Conservation (phyloP, 2,113 vertebrate species). For the Sarotherodon lohbergeri region DNA sequence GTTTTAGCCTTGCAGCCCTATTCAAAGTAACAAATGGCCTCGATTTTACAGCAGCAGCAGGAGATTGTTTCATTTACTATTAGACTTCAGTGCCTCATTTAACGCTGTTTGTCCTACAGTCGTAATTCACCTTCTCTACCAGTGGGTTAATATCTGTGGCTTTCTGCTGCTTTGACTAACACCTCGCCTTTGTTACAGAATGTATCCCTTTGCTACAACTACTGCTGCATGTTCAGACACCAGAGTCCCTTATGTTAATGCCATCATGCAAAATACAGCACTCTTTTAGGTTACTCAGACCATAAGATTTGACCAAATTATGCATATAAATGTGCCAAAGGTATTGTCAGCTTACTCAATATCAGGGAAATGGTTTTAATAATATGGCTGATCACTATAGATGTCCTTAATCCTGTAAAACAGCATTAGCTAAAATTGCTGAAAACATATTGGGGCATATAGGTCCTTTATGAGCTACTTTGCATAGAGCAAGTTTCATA, state of each 20-base stretch:
- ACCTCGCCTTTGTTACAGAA: neutral
- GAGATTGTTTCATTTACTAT: constrained; percentile 30
- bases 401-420: neutral
- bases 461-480: rapidly evolving
- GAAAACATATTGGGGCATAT: neutral
- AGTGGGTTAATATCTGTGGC: neutral
- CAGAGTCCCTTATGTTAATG: neutral
- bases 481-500: neutral
- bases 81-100: constrained; percentile 18
- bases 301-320: neutral
- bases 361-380: neutral
- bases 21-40: constrained; percentile 51
- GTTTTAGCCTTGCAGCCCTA: constrained; percentile 19
- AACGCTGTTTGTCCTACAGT: neutral
- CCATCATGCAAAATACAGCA: neutral
- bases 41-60: constrained; percentile 30
- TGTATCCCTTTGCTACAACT: neutral
- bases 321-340: neutral
- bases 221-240: neutral
- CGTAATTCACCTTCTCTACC: constrained; percentile 6
- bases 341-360: neutral
- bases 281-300: rapidly evolving
- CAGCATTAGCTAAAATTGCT: neutral
- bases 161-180: neutral
- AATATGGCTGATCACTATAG: neutral